Percentiles rank a stretch among this genome's conserved stretches.
phyloP scores from a whole-genome alignment of 2,888 invertebrate species.

The Cremastinae sp. region DNA sequence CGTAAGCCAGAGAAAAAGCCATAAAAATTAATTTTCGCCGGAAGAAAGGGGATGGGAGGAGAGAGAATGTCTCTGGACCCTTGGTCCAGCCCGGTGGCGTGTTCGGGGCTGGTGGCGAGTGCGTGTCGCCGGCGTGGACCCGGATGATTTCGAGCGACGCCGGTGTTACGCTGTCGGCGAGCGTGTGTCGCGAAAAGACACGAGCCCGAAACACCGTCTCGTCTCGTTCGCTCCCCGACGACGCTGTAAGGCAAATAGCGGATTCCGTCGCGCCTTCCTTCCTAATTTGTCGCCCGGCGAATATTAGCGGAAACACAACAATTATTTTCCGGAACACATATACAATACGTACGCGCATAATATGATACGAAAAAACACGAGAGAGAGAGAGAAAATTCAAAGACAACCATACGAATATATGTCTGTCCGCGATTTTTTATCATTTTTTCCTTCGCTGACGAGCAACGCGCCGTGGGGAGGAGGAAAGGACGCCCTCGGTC shows the following conservation, averaged over 20 bases:
- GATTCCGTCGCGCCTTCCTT: constrained; percentile 62
- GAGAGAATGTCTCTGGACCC: constrained; percentile 29
- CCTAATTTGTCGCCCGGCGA: constrained; percentile 66
- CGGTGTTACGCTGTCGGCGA: neutral
- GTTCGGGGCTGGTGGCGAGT: neutral
- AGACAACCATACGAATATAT: neutral
- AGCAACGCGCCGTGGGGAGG: neutral
- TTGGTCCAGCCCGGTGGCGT: constrained; percentile 11
- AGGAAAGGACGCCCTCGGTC: neutral
- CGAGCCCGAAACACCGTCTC: constrained; percentile 31
- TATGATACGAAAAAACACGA: too few species aligned
- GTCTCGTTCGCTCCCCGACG: constrained; percentile 8
- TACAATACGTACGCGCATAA: too few species aligned
- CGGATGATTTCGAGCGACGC: constrained; percentile 39
- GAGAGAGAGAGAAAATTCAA: neutral
- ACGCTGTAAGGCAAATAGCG: constrained; percentile 49
- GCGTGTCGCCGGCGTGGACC: constrained; percentile 23
- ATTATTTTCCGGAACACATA: constrained; percentile 21
- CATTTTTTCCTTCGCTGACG: constrained; percentile 56
- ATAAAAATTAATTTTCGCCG: constrained; percentile 72
- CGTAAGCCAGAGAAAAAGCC: constrained; percentile 49
- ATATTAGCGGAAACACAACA: constrained; percentile 1
- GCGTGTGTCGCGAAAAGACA: constrained; percentile 29
- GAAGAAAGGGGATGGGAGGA: constrained; percentile 54
- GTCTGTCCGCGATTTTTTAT: constrained; percentile 57